Base-by-base conservation (phyloP, 2,113 vertebrate species). In the Galeopterus variegatus region DNA sequence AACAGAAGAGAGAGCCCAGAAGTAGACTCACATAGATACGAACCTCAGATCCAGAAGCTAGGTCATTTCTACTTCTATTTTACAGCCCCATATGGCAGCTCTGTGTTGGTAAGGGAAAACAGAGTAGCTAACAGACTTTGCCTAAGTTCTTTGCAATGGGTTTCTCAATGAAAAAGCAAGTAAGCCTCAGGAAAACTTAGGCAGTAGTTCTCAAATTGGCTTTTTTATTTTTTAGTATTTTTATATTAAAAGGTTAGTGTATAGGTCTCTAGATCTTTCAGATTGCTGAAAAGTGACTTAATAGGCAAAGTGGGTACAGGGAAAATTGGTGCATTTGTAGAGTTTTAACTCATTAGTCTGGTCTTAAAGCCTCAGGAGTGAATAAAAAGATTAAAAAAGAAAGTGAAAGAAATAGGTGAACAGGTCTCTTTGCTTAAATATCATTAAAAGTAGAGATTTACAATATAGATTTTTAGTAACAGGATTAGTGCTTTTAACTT, bases 231-330 rank as follows among this genome's bases (percentile, higher is more conserved):
- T n/a, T 28, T 64, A 41, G 50, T 72, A 33, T 80, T 94, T 92
- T 88, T 77, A 45, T 90, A 81, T 90, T 45, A 23, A 56, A 48
- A 75, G n/a, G 60, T 89, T 60, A 82, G 54, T 50, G 4, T 48
- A 24, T 52, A 64, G 80, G 17, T 67, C 23, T 88, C 14, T 50
- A 72, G 48, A 70, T 76, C 56, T 89, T 86, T 77, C 36, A 65
- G 12, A 19, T 83, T 33, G 45, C 52, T 95, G 76, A 19, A 83
- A 95, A 87, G 33, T 91, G 48, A 50, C 84, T 88, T 64, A 28
- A 15, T 13, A 79, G 41, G 50, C 48, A 90, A 36, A 93, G 23
- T 10, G 2, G 73, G 15, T 45, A 36, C 12, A 26, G 15, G 86
- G 10, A 88, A 83, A 75, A 72, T 21, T 2, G 33, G 1, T 48